Conservation (phyloP, 2,888 invertebrate genomes). For the Agrotis segetum region DNA sequence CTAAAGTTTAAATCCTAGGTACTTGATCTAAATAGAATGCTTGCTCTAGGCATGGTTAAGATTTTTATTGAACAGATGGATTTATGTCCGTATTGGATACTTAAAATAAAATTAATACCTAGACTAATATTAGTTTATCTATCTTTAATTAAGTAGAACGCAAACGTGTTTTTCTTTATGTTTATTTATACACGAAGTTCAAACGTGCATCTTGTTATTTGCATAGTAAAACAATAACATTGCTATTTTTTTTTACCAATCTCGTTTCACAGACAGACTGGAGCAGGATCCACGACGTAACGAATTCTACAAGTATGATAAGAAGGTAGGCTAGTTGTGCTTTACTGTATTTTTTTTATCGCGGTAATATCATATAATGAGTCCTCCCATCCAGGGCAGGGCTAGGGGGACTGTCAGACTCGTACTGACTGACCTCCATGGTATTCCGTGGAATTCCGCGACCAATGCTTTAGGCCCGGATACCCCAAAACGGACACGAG, state of each 20-base stretch:
- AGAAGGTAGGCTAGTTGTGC: too few species aligned
- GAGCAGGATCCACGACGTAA: neutral
- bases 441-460: too few species aligned
- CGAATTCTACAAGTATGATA: neutral
- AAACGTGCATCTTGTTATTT: conserved; percentile 12
- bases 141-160: conserved; percentile 3
- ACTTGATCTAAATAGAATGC: too few species aligned
- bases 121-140: neutral
- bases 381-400: too few species aligned
- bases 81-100: neutral
- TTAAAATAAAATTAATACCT: neutral
- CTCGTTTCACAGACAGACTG: neutral
- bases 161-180: conserved; percentile 37
- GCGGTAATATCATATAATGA: too few species aligned
- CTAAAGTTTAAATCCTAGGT: too few species aligned
- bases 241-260: neutral
- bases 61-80: neutral
- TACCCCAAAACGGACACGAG: too few species aligned
- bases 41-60: neutral
- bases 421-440: too few species aligned
- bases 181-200: conserved; percentile 18
- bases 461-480: too few species aligned
- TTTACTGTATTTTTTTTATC: too few species aligned
- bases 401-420: too few species aligned
- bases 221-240: conserved; percentile 8